A percentile compares a stretch with the other conserved stretches of the same genome.
Evolutionary conservation across 2,113 vertebrate species (phyloP).

Genomic region (Silurus glanis): DNA sequence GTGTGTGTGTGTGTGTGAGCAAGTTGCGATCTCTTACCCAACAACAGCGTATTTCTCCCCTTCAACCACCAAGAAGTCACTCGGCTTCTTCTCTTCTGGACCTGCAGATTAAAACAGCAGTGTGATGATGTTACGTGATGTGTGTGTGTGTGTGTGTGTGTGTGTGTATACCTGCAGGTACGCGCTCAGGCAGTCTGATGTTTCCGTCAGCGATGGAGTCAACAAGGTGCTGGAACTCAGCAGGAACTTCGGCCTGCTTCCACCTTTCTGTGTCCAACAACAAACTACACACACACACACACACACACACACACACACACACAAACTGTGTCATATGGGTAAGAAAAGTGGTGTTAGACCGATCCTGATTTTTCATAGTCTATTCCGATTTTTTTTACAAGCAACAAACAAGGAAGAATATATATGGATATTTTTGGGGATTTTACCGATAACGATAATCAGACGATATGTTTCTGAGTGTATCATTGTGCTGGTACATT

Average conservation of each 20-base stretch:
- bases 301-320: not conserved
- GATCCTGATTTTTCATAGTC: too few species aligned
- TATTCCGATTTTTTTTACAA: too few species aligned
- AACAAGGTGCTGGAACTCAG: conserved; percentile 95
- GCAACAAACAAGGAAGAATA: too few species aligned
- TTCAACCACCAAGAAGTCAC: conserved; percentile 86
- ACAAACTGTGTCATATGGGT: not conserved
- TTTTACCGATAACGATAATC: too few species aligned
- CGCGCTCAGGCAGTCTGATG: conserved; percentile 88
- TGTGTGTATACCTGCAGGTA: conserved; percentile 74
- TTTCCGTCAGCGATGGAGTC: conserved; percentile 88
- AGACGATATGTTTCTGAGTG: too few species aligned
- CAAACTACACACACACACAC: conserved; percentile 72
- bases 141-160: not conserved
- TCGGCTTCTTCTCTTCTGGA: conserved; percentile 84
- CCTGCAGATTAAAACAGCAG: conserved; percentile 61
- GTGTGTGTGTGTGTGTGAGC: not conserved
- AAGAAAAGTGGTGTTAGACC: too few species aligned
- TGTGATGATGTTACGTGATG: not conserved
- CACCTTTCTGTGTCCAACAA: conserved; percentile 95
- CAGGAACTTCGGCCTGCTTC: conserved; percentile 97
- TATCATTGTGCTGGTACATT: too few species aligned
- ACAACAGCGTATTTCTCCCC: conserved; percentile 93
- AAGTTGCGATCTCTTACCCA: conserved; percentile 76
- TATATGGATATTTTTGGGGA: too few species aligned